phyloP scores from a whole-genome alignment of 2,113 vertebrate genomes.

The Sterna hirundo region DNA sequence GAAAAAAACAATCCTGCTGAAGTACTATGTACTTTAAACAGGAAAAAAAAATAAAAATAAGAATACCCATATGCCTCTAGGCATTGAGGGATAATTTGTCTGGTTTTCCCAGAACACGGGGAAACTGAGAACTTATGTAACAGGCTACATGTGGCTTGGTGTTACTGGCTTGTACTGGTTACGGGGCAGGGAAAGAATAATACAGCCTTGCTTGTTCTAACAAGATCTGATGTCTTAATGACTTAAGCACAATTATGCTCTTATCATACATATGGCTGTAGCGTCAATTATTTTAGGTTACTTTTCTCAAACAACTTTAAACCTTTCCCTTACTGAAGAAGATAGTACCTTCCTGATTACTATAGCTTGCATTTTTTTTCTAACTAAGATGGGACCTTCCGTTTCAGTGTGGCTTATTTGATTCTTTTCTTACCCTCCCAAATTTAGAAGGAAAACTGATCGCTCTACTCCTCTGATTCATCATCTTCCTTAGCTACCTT shows the following conservation, averaged over 20 bases:
- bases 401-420: neutral
- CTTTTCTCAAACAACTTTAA: neutral
- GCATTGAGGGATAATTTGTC: neutral
- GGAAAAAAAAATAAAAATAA: neutral
- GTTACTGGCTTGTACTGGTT: neutral
- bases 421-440: neutral
- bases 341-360: neutral
- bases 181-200: neutral
- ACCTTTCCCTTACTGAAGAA: neutral
- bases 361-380: neutral
- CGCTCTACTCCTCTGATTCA: neutral
- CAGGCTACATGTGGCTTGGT: neutral
- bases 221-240: neutral
- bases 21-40: neutral
- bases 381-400: neutral
- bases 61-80: neutral
- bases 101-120: neutral
- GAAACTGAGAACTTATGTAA: neutral
- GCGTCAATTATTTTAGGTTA: neutral
- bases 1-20: neutral
- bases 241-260: neutral
- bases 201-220: constrained; percentile 7
- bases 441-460: neutral
- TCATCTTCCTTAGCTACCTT: neutral
- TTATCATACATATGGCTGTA: neutral